Evolutionary conservation across 2,797 vertebrate genomes (phyloP), one percentile per base, ranked within the genome.

Genomic region (Rhinogobio ventralis): DNA sequence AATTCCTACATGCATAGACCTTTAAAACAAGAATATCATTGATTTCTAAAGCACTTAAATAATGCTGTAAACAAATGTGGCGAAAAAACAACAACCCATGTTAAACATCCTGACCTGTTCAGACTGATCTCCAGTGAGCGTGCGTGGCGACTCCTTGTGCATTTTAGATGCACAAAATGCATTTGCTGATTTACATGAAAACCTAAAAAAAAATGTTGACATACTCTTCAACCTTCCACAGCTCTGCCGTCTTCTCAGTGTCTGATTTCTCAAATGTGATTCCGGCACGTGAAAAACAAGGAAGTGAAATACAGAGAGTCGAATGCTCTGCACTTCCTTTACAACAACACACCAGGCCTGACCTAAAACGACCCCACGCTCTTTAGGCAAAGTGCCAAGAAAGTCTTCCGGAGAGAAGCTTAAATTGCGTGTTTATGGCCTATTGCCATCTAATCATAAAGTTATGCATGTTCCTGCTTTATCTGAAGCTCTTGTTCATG

Each of bases 291-390:
- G 86, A 88, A 86, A 84, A 88, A 88, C 85, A 76, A 88, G 87
- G 89, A 89, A 89, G 89, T 89, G 85, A 88, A 88, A 85, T 79
- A 81, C 83, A 83, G 83, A 53, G 62, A 86, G 83, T 79, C 53
- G 75, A 87, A 83, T 75, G 84, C 83, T 36, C 80, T 74, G 68
- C 89, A 88, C 85, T 89, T 89, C 87, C 88, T 88, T 87, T 89
- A 87, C 86, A 87, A 83, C 86, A 87, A 79, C 88, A 66, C 81
- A 77, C 79, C 49, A 57, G 74, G 81, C 57, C 81, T 87, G 87
- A 89, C 83, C 89, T 89, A 53, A 87, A 85, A 89, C 83, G 83
- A 89, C 89, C 89, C 76, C 33, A 36, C 81, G 87, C 83, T 87
- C 89, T 87, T 79, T 39, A 64, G 88, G 85, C 87, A 45, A n/a